A percentile compares a stretch with the other conserved stretches of the same genome.
These are phyloP conservation scores for Agrochola macilenta DNA, from an alignment of 2,888 invertebrate genomes.

Conservation along the genomic window DNA sequence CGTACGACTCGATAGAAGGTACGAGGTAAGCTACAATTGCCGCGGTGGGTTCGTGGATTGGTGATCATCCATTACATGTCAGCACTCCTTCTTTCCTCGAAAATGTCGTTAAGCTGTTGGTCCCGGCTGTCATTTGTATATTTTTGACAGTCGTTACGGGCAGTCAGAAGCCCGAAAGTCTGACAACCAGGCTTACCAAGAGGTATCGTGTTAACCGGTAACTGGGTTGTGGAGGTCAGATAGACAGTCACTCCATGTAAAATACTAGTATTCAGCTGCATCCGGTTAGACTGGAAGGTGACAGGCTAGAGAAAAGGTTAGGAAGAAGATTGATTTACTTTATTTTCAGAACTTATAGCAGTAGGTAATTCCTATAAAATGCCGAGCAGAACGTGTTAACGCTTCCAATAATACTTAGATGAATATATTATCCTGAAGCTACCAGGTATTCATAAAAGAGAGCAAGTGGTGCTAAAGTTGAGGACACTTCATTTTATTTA, in stretches of 20 bases:
- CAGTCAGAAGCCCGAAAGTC: too few relatives aligned
- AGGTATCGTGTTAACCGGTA: too few relatives aligned
- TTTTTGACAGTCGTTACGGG: too few relatives aligned
- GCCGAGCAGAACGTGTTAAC: neutral
- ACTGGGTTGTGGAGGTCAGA: too few relatives aligned
- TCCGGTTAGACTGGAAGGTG: neutral
- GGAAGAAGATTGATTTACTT: neutral
- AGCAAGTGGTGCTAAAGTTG: constrained; percentile 41
- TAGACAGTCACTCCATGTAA: too few relatives aligned
- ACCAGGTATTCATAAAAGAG: constrained; percentile 44
- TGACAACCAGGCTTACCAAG: too few relatives aligned
- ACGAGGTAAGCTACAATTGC: neutral
- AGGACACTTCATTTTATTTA: constrained; percentile 51
- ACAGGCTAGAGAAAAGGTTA: neutral
- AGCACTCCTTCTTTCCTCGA: too few relatives aligned
- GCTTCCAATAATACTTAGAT: neutral
- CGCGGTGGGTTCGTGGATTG: neutral
- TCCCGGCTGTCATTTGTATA: too few relatives aligned
- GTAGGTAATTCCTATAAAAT: too few relatives aligned
- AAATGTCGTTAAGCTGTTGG: too few relatives aligned
- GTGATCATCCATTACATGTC: neutral
- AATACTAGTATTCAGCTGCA: neutral
- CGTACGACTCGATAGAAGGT: neutral
- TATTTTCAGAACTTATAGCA: neutral
- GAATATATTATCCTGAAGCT: neutral